Evolutionary conservation across 30 jellyfish, hydroid and myxozoan genomes (phyloP).

Genomic region (Turritopsis dohrnii): DNA sequence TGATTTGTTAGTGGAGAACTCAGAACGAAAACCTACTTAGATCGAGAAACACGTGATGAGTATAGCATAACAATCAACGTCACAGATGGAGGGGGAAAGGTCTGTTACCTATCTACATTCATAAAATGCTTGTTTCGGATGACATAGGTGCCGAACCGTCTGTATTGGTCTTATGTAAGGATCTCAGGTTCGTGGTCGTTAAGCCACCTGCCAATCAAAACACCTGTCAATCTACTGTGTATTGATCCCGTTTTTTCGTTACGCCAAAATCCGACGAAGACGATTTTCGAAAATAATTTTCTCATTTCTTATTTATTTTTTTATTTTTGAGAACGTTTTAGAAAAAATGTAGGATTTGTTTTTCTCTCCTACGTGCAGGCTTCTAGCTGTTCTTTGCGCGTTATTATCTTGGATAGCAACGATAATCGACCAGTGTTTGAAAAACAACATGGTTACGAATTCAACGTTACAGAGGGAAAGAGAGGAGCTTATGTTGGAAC

Average conservation of each 20-base stretch:
- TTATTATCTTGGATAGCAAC: not conserved
- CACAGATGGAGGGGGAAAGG: conserved; percentile 56
- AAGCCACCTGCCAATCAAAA: no score
- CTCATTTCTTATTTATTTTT: no score
- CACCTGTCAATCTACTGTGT: no score
- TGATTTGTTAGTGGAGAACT: conserved; percentile 41
- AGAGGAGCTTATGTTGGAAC: conserved; percentile 40
- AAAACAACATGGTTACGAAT: conserved; percentile 36
- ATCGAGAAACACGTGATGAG: conserved; percentile 33
- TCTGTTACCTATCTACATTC: not conserved
- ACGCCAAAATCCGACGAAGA: no score
- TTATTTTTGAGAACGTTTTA: not conserved
- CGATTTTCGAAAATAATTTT: no score
- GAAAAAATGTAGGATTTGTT: not conserved
- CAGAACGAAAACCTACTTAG: conserved; percentile 42
- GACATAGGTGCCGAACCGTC: no score
- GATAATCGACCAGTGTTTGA: conserved; percentile 26
- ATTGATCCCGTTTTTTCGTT: no score
- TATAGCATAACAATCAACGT: conserved; percentile 27
- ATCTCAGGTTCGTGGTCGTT: no score
- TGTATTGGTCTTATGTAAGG: no score
- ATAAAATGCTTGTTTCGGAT: no score
- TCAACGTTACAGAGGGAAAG: conserved; percentile 46
- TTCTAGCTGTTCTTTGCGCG: not conserved
- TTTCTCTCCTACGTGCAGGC: not conserved